Percentiles rank a stretch among this genome's conserved stretches.
Conservation (phyloP, 2,797 vertebrate species). For the Tokudaia muenninki region DNA sequence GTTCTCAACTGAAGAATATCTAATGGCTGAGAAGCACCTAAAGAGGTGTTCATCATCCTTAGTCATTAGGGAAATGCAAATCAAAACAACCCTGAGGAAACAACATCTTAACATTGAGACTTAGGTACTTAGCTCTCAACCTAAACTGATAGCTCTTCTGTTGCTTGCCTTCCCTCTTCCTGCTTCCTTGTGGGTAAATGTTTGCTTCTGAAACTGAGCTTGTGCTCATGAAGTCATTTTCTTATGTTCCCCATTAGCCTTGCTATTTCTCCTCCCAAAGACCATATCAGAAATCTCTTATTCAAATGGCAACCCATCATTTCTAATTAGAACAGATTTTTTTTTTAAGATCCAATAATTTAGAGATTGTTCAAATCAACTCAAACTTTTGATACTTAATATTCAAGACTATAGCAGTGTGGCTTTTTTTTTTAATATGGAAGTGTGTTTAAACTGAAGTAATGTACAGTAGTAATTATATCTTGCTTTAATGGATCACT, state of each 20-base stretch:
- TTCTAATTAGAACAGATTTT: background rate
- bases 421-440: background rate
- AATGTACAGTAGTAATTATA: slow-evolving; percentile 40
- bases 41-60: no score
- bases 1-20: no score
- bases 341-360: slow-evolving; percentile 6
- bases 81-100: no score
- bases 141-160: slow-evolving; percentile 52
- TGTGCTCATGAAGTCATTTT: slow-evolving; percentile 56
- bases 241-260: background rate
- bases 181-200: slow-evolving; percentile 53
- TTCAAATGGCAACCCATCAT: background rate
- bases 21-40: no score
- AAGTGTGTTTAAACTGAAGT: slow-evolving; percentile 56
- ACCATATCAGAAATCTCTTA: slow-evolving; percentile 46
- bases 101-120: slow-evolving; percentile 72
- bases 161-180: slow-evolving; percentile 68
- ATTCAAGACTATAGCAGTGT: background rate
- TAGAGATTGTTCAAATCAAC: slow-evolving; percentile 3
- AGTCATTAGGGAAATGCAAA: no score
- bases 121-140: slow-evolving; percentile 71
- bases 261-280: background rate
- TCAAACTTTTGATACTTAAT: background rate
- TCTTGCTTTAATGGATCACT: slow-evolving; percentile 37
- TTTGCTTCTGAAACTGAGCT: slow-evolving; percentile 71